Base-by-base conservation (phyloP, 2,797 vertebrate genomes). In the Caiman crocodilus region DNA sequence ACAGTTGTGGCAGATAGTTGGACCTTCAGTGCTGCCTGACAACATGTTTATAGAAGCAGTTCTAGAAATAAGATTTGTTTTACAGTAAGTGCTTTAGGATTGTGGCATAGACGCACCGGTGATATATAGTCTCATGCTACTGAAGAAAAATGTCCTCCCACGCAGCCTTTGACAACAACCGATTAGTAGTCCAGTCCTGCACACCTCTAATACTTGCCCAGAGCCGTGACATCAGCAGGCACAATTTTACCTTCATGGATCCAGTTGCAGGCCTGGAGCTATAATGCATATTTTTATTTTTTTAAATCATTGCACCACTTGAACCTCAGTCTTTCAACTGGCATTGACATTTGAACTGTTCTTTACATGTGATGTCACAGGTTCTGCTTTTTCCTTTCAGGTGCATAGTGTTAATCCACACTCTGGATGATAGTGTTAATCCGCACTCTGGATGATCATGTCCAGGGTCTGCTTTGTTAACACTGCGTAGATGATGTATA, bases 401-500 rank as follows among this genome's bases (percentile, higher is more conserved):
- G 21, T 61, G 26, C 26, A 13, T 67, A 67, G 30, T 32, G 11
- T 32, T 67, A 50, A 20, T 67, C 65, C 65, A 4, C 17, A 32
- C 20, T 32, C n/a, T 67, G 65, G 3, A 30, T 67, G 8, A 20
- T 67, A 30, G n/a, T 16, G 18, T 32, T 67, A 50, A 20, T 67
- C 35, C 65, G 1, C 17, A 32, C 20, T 32, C n/a, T 67, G 65
- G 3, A 30, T 67, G 8, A 32, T 67, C 20, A 16, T 16, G 18
- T 55, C 21, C 56, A 57, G 17, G 55, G 16, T 76, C 20, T 30
- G 28, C n/a, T 58, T 9, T 30, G 12, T 57, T 76, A 58, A 14
- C 2, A 1, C 69, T 15, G 76, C 2, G 4, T 64, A 74, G 28
- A n/a, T 28, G 28, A n/a, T 28, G 65, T 21, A 0, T 0, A 32